Evolutionary conservation across 2,113 vertebrate species (phyloP).

Genomic region (Nycticorax nycticorax): DNA sequence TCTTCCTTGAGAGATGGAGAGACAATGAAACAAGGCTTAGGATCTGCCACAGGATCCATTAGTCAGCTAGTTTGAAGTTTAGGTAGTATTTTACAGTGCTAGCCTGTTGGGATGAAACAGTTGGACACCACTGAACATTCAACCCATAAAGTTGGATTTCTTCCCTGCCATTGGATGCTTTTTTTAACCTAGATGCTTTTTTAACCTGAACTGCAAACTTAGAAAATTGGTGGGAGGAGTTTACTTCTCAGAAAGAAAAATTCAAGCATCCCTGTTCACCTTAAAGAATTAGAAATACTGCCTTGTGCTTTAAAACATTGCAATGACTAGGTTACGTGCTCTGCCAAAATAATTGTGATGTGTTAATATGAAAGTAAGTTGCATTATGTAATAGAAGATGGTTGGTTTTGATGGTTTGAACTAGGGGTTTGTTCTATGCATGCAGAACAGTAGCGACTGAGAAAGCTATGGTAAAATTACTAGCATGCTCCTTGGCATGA

Average conservation of each 20-base stretch:
- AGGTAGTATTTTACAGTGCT: not conserved
- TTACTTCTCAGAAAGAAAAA: not conserved
- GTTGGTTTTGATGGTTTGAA: not conserved
- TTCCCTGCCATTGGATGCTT: not conserved
- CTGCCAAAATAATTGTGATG: not conserved
- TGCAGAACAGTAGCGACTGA: not conserved
- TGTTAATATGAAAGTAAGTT: not conserved
- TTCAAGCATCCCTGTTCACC: not conserved
- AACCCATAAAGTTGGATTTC: not conserved
- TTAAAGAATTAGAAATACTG: not conserved
- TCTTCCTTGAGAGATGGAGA: not conserved
- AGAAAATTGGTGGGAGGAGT: not conserved
- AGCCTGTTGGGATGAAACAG: not conserved
- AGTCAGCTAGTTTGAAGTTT: not conserved
- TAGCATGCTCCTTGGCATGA: not conserved
- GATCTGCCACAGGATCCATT: not conserved
- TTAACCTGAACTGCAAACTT: not conserved
- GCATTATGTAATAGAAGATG: not conserved
- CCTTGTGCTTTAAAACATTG: not conserved
- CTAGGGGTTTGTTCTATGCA: not conserved
- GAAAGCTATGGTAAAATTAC: not conserved
- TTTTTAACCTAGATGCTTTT: not conserved
- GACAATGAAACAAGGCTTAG: not conserved
- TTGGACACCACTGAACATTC: not conserved
- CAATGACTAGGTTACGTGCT: fast-evolving